phyloP scores from a whole-genome alignment of 2,113 vertebrate genomes.

The Paedocypris sp. region DNA sequence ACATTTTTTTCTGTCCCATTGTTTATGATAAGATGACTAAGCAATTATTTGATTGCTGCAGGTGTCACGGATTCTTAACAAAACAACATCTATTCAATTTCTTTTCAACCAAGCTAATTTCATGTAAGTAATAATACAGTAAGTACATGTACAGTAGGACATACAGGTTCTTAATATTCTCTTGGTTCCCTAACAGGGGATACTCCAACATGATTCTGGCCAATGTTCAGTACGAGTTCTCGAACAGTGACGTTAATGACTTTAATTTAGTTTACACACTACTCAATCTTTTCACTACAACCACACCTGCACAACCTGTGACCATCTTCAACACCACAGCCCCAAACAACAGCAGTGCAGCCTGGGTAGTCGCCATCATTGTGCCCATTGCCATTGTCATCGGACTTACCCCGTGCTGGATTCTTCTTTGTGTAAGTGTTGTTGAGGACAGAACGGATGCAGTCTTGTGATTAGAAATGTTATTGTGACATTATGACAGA shows the following conservation, averaged over 20 bases:
- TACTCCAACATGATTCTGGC: not conserved
- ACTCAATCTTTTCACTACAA: too few species aligned
- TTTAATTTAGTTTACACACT: slow-evolving; percentile 21
- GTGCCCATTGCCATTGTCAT: slow-evolving; percentile 23
- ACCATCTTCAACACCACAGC: not conserved
- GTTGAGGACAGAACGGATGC: not conserved
- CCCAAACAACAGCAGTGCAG: not conserved
- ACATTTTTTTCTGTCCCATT: too few species aligned
- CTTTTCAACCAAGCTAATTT: not conserved
- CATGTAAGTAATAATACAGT: slow-evolving; percentile 7
- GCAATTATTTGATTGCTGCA: too few species aligned
- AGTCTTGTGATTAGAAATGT: too few species aligned
- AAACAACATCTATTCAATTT: too few species aligned
- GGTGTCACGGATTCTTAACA: too few species aligned
- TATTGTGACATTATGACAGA: too few species aligned
- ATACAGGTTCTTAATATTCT: not conserved
- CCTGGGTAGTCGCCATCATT: slow-evolving; percentile 30
- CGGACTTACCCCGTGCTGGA: slow-evolving; percentile 25
- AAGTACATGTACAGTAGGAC: too few species aligned
- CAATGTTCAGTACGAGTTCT: not conserved
- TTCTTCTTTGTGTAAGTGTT: slow-evolving; percentile 26
- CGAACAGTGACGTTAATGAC: not conserved
- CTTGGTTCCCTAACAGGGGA: not conserved
- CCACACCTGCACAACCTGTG: too few species aligned
- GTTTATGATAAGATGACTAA: too few species aligned